Evolutionary conservation across 2,888 invertebrate species (phyloP).

Genomic region (Keiferia lycopersicella): DNA sequence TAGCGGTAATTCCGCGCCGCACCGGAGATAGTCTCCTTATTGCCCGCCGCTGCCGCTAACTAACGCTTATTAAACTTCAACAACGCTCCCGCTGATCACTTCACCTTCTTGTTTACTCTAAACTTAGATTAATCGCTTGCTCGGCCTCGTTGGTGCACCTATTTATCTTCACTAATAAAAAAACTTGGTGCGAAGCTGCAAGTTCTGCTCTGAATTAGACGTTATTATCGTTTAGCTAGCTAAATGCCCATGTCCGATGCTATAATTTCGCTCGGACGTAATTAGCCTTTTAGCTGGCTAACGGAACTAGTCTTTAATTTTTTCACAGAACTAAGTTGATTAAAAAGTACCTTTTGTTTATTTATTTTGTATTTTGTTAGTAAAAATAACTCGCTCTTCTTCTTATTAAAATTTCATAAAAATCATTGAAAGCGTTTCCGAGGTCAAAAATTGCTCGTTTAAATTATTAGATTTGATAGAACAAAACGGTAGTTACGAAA

Average conservation of each 20-base stretch:
- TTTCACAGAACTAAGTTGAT: not conserved
- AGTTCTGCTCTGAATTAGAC: conserved; percentile 23
- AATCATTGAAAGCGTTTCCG: too few relatives aligned
- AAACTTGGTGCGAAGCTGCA: conserved; percentile 33
- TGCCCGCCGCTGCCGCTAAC: conserved; percentile 61
- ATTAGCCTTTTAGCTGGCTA: not conserved
- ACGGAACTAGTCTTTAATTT: conserved; percentile 21
- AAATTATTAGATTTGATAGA: too few relatives aligned
- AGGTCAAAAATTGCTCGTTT: too few relatives aligned
- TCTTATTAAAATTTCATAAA: too few relatives aligned
- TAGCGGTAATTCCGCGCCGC: conserved; percentile 58
- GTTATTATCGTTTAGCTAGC: conserved; percentile 12
- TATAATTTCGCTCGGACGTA: conserved; percentile 16
- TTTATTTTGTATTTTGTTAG: too few relatives aligned
- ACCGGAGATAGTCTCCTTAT: conserved; percentile 63
- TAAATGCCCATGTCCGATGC: conserved; percentile 12
- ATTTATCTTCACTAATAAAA: conserved; percentile 61
- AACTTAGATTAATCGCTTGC: conserved; percentile 78
- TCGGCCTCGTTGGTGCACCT: conserved; percentile 55
- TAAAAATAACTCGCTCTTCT: too few relatives aligned
- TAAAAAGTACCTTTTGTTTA: too few relatives aligned
- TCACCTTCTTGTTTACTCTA: conserved; percentile 78
- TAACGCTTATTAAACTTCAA: conserved; percentile 80
- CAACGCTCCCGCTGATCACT: conserved; percentile 78
- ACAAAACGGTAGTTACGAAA: conserved; percentile 29